These are phyloP conservation scores for Heliconius charithonia DNA, from an alignment of 2,888 invertebrate genomes.

Conservation along the genomic window DNA sequence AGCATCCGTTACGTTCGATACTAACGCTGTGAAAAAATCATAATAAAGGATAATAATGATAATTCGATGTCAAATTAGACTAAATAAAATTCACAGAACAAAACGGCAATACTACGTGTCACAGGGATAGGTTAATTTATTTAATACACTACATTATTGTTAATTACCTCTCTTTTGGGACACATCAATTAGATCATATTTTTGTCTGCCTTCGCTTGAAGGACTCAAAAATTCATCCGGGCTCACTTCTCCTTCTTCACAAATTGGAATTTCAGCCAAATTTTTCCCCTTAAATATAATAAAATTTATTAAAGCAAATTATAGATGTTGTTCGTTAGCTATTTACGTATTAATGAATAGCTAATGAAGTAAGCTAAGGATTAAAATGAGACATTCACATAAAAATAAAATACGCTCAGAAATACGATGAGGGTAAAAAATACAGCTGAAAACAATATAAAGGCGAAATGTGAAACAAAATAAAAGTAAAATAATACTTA, in stretches of 20 bases:
- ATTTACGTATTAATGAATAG: constrained; percentile 38
- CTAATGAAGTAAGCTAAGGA: constrained; percentile 43
- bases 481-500: constrained; percentile 73
- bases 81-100: not conserved
- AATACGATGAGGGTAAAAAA: constrained; percentile 43
- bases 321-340: constrained; percentile 11
- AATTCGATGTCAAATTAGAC: not conserved
- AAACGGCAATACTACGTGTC: not conserved
- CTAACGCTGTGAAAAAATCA: constrained; percentile 82
- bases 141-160: not conserved
- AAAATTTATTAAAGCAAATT: constrained; percentile 3
- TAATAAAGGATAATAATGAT: not conserved
- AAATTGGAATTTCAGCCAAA: constrained; percentile 85
- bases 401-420: constrained; percentile 39
- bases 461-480: constrained; percentile 46
- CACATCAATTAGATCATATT: constrained; percentile 80
- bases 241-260: constrained; percentile 85
- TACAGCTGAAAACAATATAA: constrained; percentile 32
- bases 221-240: constrained; percentile 85
- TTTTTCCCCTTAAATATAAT: constrained; percentile 78
- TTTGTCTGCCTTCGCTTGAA: constrained; percentile 68
- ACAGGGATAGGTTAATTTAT: not conserved
- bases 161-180: constrained; percentile 84
- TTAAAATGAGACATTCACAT: constrained; percentile 21
- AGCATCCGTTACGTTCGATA: constrained; percentile 89